Evolutionary conservation across 2,113 vertebrate genomes (phyloP).

Genomic region (Paralichthys olivaceus): DNA sequence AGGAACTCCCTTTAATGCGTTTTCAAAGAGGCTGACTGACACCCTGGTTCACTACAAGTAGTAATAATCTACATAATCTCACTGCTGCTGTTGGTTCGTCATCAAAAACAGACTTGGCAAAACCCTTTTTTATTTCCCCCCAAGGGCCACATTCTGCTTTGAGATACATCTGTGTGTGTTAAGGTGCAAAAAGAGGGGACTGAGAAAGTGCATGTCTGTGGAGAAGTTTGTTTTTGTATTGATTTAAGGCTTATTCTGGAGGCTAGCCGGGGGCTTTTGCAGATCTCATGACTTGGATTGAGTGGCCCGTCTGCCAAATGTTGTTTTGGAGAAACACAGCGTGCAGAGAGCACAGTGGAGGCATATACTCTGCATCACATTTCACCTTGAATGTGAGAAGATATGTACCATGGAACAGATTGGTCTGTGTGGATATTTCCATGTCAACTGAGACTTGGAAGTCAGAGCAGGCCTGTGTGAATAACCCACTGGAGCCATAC

Average conservation of each 20-base stretch:
- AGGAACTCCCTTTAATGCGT: background rate
- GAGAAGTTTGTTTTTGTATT: conserved; percentile 35
- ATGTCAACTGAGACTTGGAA: background rate
- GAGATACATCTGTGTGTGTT: background rate
- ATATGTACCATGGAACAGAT: background rate
- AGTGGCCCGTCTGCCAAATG: conserved; percentile 51
- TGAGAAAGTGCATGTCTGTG: background rate
- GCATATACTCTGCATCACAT: conserved; percentile 29
- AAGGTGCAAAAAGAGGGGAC: background rate
- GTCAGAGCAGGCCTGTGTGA: background rate
- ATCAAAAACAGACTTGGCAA: background rate
- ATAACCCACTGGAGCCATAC: background rate
- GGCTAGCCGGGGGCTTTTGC: conserved; percentile 7
- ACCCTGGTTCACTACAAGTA: background rate
- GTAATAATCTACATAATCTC: background rate
- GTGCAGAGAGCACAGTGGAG: conserved; percentile 20
- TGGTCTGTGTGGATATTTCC: background rate
- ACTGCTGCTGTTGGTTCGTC: background rate
- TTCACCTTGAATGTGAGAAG: conserved; percentile 24
- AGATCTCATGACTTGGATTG: conserved; percentile 65
- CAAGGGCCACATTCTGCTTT: background rate
- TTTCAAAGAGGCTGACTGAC: background rate
- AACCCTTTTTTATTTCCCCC: background rate
- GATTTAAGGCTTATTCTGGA: conserved; percentile 37
- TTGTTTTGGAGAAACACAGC: conserved; percentile 52